Conservation (phyloP, 2,888 invertebrate species). For the Agrotis ipsilon region DNA sequence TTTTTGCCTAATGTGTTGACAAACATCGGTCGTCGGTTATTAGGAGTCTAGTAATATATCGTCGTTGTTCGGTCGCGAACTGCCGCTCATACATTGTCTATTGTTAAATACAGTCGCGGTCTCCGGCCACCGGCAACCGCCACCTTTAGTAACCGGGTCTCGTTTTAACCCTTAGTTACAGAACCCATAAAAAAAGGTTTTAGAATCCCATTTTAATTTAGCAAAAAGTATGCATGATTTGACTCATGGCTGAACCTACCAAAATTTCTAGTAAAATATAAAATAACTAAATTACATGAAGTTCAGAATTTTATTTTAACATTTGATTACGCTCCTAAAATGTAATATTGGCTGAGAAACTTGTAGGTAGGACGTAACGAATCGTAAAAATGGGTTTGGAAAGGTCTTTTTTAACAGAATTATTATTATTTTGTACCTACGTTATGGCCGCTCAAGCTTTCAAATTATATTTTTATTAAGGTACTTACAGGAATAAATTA, state of each 20-base stretch:
- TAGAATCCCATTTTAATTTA: neutral
- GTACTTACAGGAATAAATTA: neutral
- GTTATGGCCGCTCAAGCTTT: neutral
- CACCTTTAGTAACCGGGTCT: too few species aligned
- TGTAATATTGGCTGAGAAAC: constrained; percentile 40
- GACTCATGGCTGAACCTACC: neutral
- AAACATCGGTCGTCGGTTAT: too few species aligned
- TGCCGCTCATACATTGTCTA: too few species aligned
- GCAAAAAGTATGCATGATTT: neutral
- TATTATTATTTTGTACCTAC: constrained; percentile 31
- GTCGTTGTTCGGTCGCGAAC: too few species aligned
- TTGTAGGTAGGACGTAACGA: constrained; percentile 51
- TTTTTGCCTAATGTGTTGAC: too few species aligned
- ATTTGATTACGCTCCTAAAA: constrained; percentile 45
- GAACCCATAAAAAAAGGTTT: too few species aligned
- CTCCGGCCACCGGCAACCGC: too few species aligned
- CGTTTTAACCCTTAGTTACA: too few species aligned
- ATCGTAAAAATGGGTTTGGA: constrained; percentile 46
- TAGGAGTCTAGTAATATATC: too few species aligned
- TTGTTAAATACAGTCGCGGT: too few species aligned
- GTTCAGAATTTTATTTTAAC: constrained; percentile 48
- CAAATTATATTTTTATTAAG: constrained; percentile 25
- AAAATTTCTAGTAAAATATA: constrained; percentile 43
- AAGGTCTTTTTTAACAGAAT: constrained; percentile 31
- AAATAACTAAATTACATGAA: constrained; percentile 37